Evolutionary conservation across 1,140 invertebrate species (phyloP).

Genomic region (Choristoneura fumiferana): DNA sequence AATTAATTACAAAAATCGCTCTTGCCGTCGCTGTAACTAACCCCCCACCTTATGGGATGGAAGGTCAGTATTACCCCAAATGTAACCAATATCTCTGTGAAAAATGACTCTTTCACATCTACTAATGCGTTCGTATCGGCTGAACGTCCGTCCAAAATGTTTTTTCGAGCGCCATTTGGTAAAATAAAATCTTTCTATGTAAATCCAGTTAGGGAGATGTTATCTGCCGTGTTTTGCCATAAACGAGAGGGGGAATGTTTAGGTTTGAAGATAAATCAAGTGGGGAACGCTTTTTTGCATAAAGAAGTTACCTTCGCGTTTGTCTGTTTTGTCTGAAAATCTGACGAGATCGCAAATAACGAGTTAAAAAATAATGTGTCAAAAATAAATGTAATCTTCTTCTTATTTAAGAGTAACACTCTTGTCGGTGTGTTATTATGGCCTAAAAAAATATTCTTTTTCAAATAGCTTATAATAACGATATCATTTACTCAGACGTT

Average conservation of each 20-base stretch:
- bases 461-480: too few relatives aligned
- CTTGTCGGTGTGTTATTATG: too few relatives aligned
- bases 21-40: too few relatives aligned
- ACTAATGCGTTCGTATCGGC: slow-evolving; percentile 25
- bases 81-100: slow-evolving; percentile 26
- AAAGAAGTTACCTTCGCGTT: too few relatives aligned
- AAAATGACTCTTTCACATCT: slow-evolving; percentile 28
- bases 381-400: too few relatives aligned
- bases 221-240: not conserved
- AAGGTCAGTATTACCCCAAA: slow-evolving; percentile 28
- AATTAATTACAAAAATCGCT: too few relatives aligned
- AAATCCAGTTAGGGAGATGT: slow-evolving; percentile 10
- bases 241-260: slow-evolving; percentile 7
- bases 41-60: slow-evolving; percentile 21
- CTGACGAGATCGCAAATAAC: too few relatives aligned
- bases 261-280: not conserved
- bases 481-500: too few relatives aligned
- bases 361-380: too few relatives aligned
- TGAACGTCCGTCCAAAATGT: slow-evolving; percentile 6
- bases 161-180: slow-evolving; percentile 9
- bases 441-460: too few relatives aligned
- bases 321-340: not conserved
- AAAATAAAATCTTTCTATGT: slow-evolving; percentile 15
- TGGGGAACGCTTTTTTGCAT: not conserved
- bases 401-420: too few relatives aligned